A percentile compares a stretch with the other conserved stretches of the same genome.
phyloP scores from a whole-genome alignment of 2,113 vertebrate genomes.

The Microcebus jonahi region DNA sequence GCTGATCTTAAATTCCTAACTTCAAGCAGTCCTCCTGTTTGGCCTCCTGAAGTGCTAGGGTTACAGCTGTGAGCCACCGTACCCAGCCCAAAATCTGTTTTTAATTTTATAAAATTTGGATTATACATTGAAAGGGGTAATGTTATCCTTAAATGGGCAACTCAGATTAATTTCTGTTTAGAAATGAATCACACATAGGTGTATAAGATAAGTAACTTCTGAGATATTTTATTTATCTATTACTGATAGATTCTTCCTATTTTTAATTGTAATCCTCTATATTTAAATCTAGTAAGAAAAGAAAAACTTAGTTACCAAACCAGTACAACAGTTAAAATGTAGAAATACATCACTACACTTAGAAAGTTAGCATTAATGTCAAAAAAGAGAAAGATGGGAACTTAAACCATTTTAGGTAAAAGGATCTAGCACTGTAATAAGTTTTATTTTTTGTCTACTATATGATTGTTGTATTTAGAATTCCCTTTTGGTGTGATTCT shows the following conservation, averaged over 20 bases:
- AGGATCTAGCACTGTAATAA: not conserved
- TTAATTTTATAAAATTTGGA: not conserved
- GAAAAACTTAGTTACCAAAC: not conserved
- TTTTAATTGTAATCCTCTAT: not conserved
- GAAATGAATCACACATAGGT: not conserved
- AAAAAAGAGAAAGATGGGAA: not conserved
- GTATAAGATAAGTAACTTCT: constrained; percentile 16
- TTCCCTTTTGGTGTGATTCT: constrained; percentile 27
- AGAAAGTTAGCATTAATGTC: constrained; percentile 22
- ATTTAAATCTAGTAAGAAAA: not conserved
- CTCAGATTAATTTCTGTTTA: constrained; percentile 29
- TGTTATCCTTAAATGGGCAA: not conserved
- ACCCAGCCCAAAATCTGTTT: too few relatives aligned
- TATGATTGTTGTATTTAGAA: not conserved
- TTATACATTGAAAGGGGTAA: not conserved
- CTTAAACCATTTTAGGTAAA: not conserved
- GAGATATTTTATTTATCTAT: not conserved
- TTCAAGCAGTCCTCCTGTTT: too few relatives aligned
- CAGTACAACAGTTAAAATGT: not conserved
- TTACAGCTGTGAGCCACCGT: too few relatives aligned
- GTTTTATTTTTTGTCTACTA: not conserved
- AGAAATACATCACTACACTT: not conserved
- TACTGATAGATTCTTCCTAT: not conserved
- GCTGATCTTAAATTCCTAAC: too few relatives aligned
- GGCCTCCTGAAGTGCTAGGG: too few relatives aligned